phyloP scores from a whole-genome alignment of 2,113 vertebrate genomes.

The Corythornis vintsioides region DNA sequence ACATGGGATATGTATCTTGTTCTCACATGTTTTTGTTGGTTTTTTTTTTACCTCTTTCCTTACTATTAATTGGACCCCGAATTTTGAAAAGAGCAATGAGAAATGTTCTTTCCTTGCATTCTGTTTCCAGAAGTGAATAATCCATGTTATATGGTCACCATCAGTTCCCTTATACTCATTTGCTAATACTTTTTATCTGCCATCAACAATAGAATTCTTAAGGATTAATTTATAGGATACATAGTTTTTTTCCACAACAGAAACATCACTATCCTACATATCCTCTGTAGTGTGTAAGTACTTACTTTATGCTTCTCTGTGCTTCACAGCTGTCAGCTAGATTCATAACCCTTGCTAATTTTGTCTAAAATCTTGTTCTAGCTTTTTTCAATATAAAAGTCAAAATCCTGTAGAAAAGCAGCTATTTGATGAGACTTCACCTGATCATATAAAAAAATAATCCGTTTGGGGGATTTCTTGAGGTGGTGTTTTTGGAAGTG shows the following conservation, averaged over 20 bases:
- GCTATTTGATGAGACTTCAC: background rate
- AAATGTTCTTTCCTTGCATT: background rate
- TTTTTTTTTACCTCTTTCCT: background rate
- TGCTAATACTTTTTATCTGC: background rate
- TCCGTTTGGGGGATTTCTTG: background rate
- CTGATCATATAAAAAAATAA: background rate
- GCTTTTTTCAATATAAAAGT: background rate
- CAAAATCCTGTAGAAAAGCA: background rate
- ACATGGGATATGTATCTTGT: too few relatives aligned
- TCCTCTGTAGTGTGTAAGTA: background rate
- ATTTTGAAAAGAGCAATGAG: background rate
- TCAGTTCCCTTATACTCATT: background rate
- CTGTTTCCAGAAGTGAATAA: background rate
- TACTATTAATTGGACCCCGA: background rate
- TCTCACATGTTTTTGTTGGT: too few relatives aligned
- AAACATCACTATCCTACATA: background rate
- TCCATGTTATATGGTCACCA: background rate
- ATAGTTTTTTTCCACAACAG: background rate
- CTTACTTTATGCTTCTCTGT: background rate
- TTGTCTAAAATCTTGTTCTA: background rate
- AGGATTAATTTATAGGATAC: background rate
- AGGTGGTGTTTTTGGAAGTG: rapidly evolving
- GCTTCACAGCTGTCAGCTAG: background rate
- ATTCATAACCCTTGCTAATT: background rate
- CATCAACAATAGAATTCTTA: background rate